These are phyloP conservation scores for Lucilia sericata DNA, from an alignment of 1,140 invertebrate genomes.

Conservation along the genomic window DNA sequence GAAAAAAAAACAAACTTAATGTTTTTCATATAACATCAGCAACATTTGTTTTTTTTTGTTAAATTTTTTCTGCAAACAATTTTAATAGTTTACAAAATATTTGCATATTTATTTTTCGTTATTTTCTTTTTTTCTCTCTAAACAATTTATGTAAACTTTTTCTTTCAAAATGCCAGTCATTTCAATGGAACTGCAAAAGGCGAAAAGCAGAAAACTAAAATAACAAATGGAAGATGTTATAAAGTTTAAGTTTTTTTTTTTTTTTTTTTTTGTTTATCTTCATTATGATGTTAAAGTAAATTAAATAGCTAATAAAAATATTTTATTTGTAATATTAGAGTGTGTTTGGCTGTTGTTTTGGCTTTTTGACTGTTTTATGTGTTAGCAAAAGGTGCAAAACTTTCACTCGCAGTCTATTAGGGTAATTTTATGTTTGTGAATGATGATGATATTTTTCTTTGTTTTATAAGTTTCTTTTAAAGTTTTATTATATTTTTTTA, in stretches of 20 bases:
- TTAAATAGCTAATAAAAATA: conserved; percentile 22
- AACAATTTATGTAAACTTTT: not conserved
- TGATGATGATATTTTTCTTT: not conserved
- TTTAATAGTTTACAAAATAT: conserved; percentile 1
- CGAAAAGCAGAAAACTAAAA: not conserved
- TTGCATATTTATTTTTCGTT: conserved; percentile 2
- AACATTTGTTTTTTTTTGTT: not conserved
- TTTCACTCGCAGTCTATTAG: conserved; percentile 36
- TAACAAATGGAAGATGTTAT: not conserved
- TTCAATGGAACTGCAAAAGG: not conserved
- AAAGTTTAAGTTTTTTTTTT: not conserved
- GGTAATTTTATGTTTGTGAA: conserved; percentile 14
- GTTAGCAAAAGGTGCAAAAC: conserved; percentile 35
- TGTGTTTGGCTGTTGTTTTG: not conserved
- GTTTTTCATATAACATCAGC: no score
- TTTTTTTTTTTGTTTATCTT: not conserved
- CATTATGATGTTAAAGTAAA: conserved; percentile 10
- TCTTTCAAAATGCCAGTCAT: conserved; percentile 3
- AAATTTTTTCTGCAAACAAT: not conserved
- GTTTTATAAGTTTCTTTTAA: conserved; percentile 2
- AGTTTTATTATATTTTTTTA: not conserved
- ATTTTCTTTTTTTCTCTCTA: not conserved
- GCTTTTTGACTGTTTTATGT: not conserved
- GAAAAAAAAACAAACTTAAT: not conserved
- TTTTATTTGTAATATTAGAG: not conserved